Conservation (phyloP, 1,140 invertebrate genomes). For the Dolichoris vasculosae region DNA sequence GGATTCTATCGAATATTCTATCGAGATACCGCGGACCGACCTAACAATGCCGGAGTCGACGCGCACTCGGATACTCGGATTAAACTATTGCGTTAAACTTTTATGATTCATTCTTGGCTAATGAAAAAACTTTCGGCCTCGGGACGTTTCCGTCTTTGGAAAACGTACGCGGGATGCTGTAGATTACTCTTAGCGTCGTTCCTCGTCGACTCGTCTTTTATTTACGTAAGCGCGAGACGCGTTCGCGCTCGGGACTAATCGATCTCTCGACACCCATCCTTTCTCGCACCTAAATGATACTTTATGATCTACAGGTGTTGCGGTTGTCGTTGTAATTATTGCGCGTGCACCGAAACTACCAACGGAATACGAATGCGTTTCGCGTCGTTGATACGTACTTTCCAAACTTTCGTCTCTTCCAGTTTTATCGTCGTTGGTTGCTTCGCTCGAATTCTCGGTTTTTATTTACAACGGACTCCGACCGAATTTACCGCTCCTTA, state of each 20-base stretch:
- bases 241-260: not conserved
- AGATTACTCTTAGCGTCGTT: not conserved
- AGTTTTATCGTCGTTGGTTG: not conserved
- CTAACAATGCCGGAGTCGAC: not conserved
- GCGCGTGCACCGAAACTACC: too few relatives aligned
- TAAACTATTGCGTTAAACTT: conserved; percentile 12
- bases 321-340: too few relatives aligned
- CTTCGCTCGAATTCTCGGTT: not conserved
- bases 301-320: not conserved
- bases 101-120: conserved; percentile 16
- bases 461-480: too few relatives aligned
- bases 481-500: too few relatives aligned
- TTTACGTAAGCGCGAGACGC: not conserved
- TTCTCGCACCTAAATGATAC: not conserved
- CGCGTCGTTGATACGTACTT: too few relatives aligned
- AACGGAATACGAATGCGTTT: too few relatives aligned
- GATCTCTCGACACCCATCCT: not conserved
- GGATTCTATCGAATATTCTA: too few relatives aligned
- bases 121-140: conserved; percentile 2
- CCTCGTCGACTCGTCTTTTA: not conserved
- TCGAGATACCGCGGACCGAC: not conserved
- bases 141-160: not conserved
- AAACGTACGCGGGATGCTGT: not conserved
- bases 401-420: too few relatives aligned
- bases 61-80: not conserved